Base-by-base conservation (phyloP, 2,113 vertebrate species). In the Piaya cayana region DNA sequence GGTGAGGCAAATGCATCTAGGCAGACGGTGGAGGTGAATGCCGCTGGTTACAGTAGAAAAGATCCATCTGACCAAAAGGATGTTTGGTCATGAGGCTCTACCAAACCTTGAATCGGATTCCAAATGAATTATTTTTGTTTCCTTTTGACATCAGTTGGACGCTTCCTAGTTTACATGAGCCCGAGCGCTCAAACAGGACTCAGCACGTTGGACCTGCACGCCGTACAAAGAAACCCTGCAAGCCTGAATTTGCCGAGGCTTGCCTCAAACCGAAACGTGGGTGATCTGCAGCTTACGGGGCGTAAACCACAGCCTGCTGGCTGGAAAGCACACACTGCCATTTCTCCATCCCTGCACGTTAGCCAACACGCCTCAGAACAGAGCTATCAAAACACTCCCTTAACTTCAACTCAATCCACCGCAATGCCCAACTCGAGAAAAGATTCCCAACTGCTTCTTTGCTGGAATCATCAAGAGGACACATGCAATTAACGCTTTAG, bases 191-290 rank as follows among this genome's bases (percentile, higher is more conserved):
- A 58, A 69, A 85, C 81, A 82, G 67, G 87, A 89, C 78, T 82
- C 58, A 34, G 78, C 86, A 89, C n/a, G 89, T 58, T 86, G 53
- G 67, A 72, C 50, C 26, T 72, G 26, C 74, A 80, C 78, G 36
- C 36, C 45, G 9, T 36, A 76, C 78, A 65, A 79, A 91, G 84
- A 72, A 84, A 50, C 12, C 58, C 58, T 82, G 78, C 93, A 84
- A 87, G 93, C 71, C 86, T 87, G 84, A 74, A 80, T 92, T 53
- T 95, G 95, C 92, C n/a, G 70, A 47, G 88, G 71, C 96, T 90
- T 94, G 90, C 42, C 83, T 86, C 62, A 58, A 47, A 79, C 76
- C 69, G 93, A 91, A 79, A 60, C 5, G 2, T 36, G 84, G 84
- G 74, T 75, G 86, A 84, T 78, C 91, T 81, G 62, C 77, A 95